These are phyloP conservation scores for Pachycephala philippinensis DNA, from an alignment of 2,113 vertebrate genomes.

Conservation along the genomic window DNA sequence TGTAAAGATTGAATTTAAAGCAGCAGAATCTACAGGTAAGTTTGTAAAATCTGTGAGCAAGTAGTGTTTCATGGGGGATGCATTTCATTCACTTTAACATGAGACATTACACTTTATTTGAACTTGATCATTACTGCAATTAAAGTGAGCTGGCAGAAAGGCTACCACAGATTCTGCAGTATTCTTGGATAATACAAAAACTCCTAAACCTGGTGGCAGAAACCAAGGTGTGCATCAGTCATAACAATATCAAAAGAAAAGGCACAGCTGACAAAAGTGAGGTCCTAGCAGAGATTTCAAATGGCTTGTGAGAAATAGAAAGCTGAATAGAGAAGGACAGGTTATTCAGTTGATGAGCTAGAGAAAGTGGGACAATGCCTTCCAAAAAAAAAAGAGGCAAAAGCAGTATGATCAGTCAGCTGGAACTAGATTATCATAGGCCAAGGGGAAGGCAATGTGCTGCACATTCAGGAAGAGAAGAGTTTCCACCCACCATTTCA, in stretches of 20 bases:
- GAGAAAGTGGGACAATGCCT: not conserved
- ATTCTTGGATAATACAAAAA: not conserved
- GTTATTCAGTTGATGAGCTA: not conserved
- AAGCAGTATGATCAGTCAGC: not conserved
- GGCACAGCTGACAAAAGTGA: not conserved
- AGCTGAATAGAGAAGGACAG: not conserved
- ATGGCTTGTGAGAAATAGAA: not conserved
- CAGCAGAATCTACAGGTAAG: not conserved
- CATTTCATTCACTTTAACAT: not conserved
- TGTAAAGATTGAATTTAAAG: not conserved
- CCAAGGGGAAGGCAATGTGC: not conserved
- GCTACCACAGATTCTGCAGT: not conserved
- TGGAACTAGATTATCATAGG: not conserved
- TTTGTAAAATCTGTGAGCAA: not conserved
- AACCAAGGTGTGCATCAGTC: not conserved
- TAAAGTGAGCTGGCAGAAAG: not conserved
- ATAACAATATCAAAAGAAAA: not conserved
- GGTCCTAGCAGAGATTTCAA: not conserved
- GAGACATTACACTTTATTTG: not conserved
- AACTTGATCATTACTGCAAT: not conserved
- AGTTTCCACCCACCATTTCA: not conserved
- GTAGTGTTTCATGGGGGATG: not conserved
- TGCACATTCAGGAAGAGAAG: not conserved
- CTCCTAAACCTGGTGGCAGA: not conserved
- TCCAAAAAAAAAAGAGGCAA: not conserved